phyloP scores from a whole-genome alignment of 2,888 invertebrate species.

The Microctonus brassicae region DNA sequence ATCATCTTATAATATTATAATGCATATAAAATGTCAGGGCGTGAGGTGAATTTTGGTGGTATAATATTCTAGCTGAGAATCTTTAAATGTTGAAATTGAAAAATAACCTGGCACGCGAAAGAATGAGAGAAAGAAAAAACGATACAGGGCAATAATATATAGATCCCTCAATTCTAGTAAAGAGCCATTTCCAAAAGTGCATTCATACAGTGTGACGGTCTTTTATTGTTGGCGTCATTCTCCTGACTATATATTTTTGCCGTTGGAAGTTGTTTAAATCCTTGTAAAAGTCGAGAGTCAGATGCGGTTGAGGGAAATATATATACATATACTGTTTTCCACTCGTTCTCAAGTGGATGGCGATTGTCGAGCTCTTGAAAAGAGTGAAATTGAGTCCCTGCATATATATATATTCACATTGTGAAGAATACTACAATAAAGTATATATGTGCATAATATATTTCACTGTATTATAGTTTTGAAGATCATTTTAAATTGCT shows the following conservation, averaged over 20 bases:
- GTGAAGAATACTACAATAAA: constrained; percentile 30
- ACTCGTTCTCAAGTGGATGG: constrained; percentile 61
- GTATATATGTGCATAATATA: constrained; percentile 7
- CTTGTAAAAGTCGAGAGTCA: constrained; percentile 57
- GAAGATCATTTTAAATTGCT: constrained; percentile 7
- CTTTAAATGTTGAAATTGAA: neutral
- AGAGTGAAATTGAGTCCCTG: constrained; percentile 67
- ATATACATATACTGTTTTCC: constrained; percentile 65
- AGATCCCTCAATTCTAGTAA: constrained; percentile 5
- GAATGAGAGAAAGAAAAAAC: neutral
- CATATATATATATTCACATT: constrained; percentile 37
- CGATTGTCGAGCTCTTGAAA: constrained; percentile 66
- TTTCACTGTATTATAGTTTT: neutral
- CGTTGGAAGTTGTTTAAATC: constrained; percentile 66
- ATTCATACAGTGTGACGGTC: constrained; percentile 16
- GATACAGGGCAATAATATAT: neutral
- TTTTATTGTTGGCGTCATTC: constrained; percentile 35
- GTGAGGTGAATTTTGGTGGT: constrained; percentile 17
- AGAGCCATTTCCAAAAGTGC: constrained; percentile 31
- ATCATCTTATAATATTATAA: neutral
- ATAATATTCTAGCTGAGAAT: no score
- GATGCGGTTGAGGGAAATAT: constrained; percentile 56
- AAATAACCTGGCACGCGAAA: neutral
- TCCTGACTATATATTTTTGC: constrained; percentile 31
- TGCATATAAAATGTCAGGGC: constrained; percentile 9